Conservation (phyloP, 2,113 vertebrate species). For the Cyanoderma ruficeps region DNA sequence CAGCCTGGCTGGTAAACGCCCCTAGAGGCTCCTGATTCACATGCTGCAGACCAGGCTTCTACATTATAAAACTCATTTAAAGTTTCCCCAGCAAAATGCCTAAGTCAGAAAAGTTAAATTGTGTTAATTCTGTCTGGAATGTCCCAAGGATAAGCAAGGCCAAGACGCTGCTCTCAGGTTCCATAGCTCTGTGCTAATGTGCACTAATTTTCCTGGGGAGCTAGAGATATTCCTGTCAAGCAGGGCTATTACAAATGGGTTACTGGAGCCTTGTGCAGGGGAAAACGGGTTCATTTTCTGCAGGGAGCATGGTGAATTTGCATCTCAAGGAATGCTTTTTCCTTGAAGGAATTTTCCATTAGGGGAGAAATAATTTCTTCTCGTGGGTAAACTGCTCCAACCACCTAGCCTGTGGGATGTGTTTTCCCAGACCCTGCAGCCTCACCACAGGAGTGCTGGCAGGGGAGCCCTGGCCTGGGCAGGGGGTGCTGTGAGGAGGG, state of each 20-base stretch:
- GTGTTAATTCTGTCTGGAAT: neutral
- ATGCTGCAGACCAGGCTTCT: neutral
- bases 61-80: conserved; percentile 14
- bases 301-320: neutral
- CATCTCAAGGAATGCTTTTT: neutral
- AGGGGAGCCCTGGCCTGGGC: neutral
- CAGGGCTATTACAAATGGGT: neutral
- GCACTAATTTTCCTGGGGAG: neutral
- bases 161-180: neutral
- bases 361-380: neutral
- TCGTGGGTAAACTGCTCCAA: rapidly evolving
- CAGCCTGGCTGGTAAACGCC: neutral
- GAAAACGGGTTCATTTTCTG: conserved; percentile 17
- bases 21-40: neutral
- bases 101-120: neutral
- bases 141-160: neutral
- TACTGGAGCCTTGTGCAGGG: neutral
- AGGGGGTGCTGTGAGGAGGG: neutral
- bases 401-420: neutral
- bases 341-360: conserved; percentile 10
- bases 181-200: neutral
- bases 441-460: neutral
- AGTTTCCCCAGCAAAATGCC: neutral
- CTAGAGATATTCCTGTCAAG: neutral
- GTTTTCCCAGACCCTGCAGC: neutral